These are phyloP conservation scores for Euleptes europaea DNA, from an alignment of 2,113 vertebrate species.

Conservation along the genomic window DNA sequence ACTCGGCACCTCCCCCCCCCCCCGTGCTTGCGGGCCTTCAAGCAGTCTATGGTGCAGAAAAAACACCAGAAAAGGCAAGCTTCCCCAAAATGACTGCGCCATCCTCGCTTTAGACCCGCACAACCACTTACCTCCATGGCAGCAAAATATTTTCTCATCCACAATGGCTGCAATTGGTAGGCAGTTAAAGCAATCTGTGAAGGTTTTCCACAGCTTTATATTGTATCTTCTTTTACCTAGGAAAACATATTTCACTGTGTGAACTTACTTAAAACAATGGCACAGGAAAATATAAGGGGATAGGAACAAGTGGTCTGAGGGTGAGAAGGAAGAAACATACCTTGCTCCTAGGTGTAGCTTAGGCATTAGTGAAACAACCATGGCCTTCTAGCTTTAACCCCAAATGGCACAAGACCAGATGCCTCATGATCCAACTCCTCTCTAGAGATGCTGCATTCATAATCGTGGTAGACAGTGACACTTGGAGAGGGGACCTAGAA, in stretches of 20 bases:
- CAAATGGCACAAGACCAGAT: not conserved
- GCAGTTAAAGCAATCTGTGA: constrained; percentile 99
- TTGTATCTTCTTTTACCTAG: constrained; percentile 98
- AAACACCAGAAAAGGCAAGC: not conserved
- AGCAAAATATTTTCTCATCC: constrained; percentile 99
- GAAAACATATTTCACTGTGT: constrained; percentile 1
- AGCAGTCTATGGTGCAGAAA: not conserved
- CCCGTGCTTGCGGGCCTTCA: not conserved
- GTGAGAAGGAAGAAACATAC: not conserved
- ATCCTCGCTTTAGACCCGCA: not conserved
- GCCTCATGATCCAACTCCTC: not conserved
- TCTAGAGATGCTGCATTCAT: not conserved
- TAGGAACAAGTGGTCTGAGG: too few relatives aligned
- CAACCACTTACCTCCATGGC: constrained; percentile 88
- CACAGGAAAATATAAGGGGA: not conserved
- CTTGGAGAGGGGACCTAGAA: not conserved
- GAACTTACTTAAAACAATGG: not conserved
- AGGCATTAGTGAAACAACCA: not conserved
- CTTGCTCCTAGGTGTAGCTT: not conserved
- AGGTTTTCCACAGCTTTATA: constrained; percentile 99
- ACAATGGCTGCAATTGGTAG: constrained; percentile 98
- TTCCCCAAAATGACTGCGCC: not conserved
- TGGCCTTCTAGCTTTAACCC: not conserved
- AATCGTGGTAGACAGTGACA: not conserved
- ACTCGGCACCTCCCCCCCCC: too few relatives aligned